phyloP scores from a whole-genome alignment of 2,888 invertebrate species.

The Buathra laborator region DNA sequence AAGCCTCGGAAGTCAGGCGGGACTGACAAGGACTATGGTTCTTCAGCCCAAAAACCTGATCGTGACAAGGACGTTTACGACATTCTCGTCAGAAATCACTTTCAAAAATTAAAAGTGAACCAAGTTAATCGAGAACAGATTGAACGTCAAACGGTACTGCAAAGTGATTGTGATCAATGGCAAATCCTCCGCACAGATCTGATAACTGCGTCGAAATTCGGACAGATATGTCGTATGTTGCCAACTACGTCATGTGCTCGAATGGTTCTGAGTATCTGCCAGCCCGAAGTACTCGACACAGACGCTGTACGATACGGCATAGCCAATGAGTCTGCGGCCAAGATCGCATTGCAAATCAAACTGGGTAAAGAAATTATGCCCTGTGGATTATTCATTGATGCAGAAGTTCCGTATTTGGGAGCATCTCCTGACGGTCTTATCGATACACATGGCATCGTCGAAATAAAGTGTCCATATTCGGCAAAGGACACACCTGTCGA shows the following conservation, averaged over 20 bases:
- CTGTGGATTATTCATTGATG: no score
- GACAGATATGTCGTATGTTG: background rate
- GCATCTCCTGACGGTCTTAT: no score
- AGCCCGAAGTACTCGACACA: background rate
- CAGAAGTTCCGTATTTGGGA: no score
- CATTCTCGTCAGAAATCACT: background rate
- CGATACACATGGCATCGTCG: no score
- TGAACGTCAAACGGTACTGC: background rate
- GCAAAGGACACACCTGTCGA: no score
- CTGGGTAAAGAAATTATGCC: no score
- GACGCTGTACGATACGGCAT: background rate
- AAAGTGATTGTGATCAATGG: background rate
- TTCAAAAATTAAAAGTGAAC: background rate
- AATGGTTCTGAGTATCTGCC: background rate
- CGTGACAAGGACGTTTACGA: background rate
- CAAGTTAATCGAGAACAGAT: background rate
- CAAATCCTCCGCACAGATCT: background rate
- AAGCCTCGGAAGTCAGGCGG: background rate
- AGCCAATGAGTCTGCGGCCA: no score
- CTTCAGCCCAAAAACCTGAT: background rate
- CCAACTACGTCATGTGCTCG: background rate
- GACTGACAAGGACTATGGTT: slow-evolving; percentile 1
- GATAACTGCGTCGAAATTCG: background rate
- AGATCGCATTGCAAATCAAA: no score
- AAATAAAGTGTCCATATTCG: no score